phyloP scores from a whole-genome alignment of 2,888 invertebrate species.

The Cephus pulcher region DNA sequence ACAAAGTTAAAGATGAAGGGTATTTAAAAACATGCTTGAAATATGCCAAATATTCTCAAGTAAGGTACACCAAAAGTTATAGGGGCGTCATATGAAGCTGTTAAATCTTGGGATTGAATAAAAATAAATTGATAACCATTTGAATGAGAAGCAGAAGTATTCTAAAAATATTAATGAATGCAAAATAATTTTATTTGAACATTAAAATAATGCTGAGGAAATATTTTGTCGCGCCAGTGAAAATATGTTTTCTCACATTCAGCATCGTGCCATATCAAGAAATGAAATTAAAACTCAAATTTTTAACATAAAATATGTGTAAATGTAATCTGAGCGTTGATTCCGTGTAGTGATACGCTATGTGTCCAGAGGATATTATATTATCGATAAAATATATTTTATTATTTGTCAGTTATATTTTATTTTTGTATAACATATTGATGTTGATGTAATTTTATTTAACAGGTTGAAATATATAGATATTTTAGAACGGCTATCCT shows the following conservation, averaged over 20 bases:
- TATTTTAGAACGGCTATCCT: constrained; percentile 24
- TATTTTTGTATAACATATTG: constrained; percentile 37
- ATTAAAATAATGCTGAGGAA: not conserved
- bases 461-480: constrained; percentile 29
- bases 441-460: constrained; percentile 15
- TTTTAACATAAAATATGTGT: not conserved
- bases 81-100: too few species aligned
- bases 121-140: too few species aligned
- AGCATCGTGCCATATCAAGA: not conserved
- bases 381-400: constrained; percentile 23
- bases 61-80: too few species aligned
- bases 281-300: not conserved
- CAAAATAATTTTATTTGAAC: not conserved
- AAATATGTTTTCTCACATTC: not conserved
- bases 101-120: too few species aligned
- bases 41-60: too few species aligned
- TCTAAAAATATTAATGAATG: not conserved
- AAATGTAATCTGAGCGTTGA: not conserved
- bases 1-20: too few species aligned
- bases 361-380: constrained; percentile 8
- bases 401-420: constrained; percentile 37
- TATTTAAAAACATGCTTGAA: too few species aligned
- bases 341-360: not conserved
- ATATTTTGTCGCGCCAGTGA: not conserved
- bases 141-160: too few species aligned